Evolutionary conservation across 2,888 invertebrate genomes (phyloP), one percentile per base, ranked within the genome.

Genomic region (Criorhina ranunculi): DNA sequence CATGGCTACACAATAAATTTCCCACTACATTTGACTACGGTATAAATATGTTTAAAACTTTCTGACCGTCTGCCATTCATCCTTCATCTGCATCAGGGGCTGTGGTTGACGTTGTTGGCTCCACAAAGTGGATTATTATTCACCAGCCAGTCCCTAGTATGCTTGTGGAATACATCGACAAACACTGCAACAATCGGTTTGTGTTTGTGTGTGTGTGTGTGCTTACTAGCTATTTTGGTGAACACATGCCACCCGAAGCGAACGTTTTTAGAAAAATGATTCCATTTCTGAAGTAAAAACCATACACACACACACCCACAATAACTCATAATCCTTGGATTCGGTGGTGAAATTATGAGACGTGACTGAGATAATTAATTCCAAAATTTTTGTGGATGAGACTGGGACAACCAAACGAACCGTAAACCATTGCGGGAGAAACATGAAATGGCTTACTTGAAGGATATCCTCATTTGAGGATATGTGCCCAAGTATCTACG

Each of bases 321-420:
- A 82, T 66, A 78, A 62, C 62, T 81, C 75, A 75, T 75, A 75
- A 76, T 75, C 64, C 83, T 69, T 57, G 69, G 73, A 83, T 83
- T 79, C 72, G 64, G 70, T 69, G 70, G 73, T 70, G 70, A 80
- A 85, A 85, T 85, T 85, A 80, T 80, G 85, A 72, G 73, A 85
- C 85, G 85, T 85, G 85, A 85, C 85, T 80, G 79, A 85, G 80
- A 80, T 85, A 85, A 85, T 85, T 85, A 85, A 80, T 76, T 85
- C 66, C 33, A 59, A 80, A n/a, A 57, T 79, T 79, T 31, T 59
- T 37, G 49, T 17, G 17, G 11, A 49, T 24, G 31, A 66, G 59
- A 19, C 17, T 53, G 59, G 69, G 44, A 51, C 57, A 19, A n/a
- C n/a, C 59, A 80, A 85, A 70, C 80, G 75, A 70, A 76, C 75